Evolutionary conservation across 2,888 invertebrate genomes (phyloP).

Genomic region (Yponomeuta malinellus): DNA sequence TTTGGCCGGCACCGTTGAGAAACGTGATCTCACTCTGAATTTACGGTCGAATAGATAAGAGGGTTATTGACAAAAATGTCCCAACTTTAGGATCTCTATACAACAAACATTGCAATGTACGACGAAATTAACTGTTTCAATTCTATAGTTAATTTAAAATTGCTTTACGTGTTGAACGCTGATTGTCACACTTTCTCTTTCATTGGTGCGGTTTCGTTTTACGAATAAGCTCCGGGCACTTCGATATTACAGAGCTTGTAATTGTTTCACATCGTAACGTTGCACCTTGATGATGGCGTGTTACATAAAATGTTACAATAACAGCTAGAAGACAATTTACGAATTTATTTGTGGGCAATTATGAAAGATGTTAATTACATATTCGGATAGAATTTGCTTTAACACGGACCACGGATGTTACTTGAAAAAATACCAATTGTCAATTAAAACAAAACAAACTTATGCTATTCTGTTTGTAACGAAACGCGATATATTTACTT

Average conservation of each 20-base stretch:
- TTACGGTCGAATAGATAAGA: slow-evolving; percentile 34
- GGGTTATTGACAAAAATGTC: slow-evolving; percentile 35
- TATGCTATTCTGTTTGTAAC: no score
- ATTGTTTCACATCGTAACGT: neutral
- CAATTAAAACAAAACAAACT: no score
- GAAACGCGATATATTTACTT: no score
- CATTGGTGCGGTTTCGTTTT: slow-evolving; percentile 21
- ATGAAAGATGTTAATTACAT: no score
- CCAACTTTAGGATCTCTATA: slow-evolving; percentile 25
- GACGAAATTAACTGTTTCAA: neutral
- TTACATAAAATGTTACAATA: neutral
- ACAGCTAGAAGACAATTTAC: neutral
- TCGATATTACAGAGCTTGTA: neutral
- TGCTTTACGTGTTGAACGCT: slow-evolving; percentile 38
- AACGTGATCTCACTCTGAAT: slow-evolving; percentile 6
- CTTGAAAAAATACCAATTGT: no score
- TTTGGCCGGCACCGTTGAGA: slow-evolving; percentile 2
- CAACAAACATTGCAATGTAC: neutral
- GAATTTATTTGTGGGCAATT: no score
- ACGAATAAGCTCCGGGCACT: neutral
- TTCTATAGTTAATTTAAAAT: slow-evolving; percentile 9
- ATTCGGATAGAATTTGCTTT: no score
- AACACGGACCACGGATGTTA: no score
- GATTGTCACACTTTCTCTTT: slow-evolving; percentile 61
- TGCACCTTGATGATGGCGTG: neutral